Conservation (phyloP, 2,113 vertebrate species). For the Murina feae region DNA sequence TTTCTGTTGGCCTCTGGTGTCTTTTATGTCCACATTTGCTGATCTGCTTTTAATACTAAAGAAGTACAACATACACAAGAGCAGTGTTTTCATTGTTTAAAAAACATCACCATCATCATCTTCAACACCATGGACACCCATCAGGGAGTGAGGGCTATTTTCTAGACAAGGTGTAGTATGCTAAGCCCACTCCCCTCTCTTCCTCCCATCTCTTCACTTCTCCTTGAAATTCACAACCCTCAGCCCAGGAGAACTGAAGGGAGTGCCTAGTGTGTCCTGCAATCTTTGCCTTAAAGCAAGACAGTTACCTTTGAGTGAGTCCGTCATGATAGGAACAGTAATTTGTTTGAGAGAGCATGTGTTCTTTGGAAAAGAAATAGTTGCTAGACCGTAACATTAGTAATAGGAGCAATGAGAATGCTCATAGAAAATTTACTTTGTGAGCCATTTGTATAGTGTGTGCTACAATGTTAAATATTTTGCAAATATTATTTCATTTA, state of each 20-base stretch:
- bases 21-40: not conserved
- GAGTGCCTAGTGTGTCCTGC: not conserved
- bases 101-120: not conserved
- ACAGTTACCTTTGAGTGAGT: not conserved
- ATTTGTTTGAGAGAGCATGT: not conserved
- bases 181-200: not conserved
- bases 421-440: not conserved
- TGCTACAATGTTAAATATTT: not conserved
- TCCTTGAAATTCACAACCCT: not conserved
- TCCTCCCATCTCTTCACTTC: not conserved
- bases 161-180: not conserved
- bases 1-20: not conserved
- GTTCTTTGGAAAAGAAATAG: not conserved
- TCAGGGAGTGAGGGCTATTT: not conserved
- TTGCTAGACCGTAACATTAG: not conserved
- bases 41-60: not conserved
- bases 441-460: not conserved
- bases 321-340: not conserved
- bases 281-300: not conserved
- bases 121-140: not conserved
- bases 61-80: not conserved
- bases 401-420: not conserved
- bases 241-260: not conserved
- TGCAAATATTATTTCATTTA: conserved; percentile 5
- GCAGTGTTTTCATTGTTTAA: not conserved